phyloP scores from a whole-genome alignment of 2,888 invertebrate species.

The Ferrisia virgata region DNA sequence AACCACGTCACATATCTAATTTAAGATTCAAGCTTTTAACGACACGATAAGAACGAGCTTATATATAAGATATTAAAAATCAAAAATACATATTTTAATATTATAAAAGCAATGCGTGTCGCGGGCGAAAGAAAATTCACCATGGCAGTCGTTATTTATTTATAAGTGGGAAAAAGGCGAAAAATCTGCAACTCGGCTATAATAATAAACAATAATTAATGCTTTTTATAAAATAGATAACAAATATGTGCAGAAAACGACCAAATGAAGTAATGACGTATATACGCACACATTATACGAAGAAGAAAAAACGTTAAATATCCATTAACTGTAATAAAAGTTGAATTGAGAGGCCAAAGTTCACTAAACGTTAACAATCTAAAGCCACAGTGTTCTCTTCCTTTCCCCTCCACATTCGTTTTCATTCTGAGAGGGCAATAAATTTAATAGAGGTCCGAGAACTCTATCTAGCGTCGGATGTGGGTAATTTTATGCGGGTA shows the following conservation, averaged over 20 bases:
- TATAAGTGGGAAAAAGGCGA: not conserved
- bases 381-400: slow-evolving; percentile 24
- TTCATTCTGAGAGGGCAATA: slow-evolving; percentile 39
- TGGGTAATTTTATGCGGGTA: slow-evolving; percentile 43
- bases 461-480: slow-evolving; percentile 40
- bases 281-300: not conserved
- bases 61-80: too few relatives aligned
- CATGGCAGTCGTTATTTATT: too few relatives aligned
- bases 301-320: slow-evolving; percentile 43
- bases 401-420: not conserved
- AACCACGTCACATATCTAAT: too few relatives aligned
- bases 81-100: too few relatives aligned
- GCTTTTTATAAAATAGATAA: slow-evolving; percentile 26
- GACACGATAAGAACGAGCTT: too few relatives aligned
- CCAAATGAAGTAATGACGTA: slow-evolving; percentile 40
- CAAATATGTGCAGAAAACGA: slow-evolving; percentile 33
- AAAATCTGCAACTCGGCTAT: not conserved
- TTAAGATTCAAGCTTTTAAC: too few relatives aligned
- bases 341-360: slow-evolving; percentile 44
- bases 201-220: slow-evolving; percentile 16
- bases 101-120: too few relatives aligned
- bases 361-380: slow-evolving; percentile 45
- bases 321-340: slow-evolving; percentile 44
- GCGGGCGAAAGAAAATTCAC: too few relatives aligned
- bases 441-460: slow-evolving; percentile 43